Evolutionary conservation across 2,888 invertebrate species (phyloP).

Genomic region (Parasteatoda lunata): DNA sequence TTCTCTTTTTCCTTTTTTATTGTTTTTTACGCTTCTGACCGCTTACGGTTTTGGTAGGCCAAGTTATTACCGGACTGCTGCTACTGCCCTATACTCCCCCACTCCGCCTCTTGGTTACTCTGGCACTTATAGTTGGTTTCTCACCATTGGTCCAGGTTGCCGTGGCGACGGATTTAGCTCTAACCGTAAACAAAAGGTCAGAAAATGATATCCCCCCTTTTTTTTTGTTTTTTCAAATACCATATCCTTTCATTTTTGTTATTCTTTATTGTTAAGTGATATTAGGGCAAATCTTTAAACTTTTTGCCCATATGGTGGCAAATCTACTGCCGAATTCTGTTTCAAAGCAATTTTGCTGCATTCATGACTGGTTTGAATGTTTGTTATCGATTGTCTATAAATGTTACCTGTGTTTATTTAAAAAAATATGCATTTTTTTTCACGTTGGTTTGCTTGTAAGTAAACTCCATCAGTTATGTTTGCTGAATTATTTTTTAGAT

Average conservation of each 20-base stretch:
- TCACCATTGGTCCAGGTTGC: conserved; percentile 63
- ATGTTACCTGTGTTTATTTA: no score
- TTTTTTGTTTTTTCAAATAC: conserved; percentile 14
- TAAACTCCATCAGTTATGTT: no score
- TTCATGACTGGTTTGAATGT: no score
- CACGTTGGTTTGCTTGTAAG: no score
- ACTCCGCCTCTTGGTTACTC: conserved; percentile 31
- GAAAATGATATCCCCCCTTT: conserved; percentile 20
- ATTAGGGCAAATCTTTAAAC: no score
- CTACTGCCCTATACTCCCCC: conserved; percentile 24
- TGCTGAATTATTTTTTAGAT: no score
- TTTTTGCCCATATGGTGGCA: no score
- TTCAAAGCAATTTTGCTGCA: no score
- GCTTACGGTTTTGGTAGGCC: conserved; percentile 56
- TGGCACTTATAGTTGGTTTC: conserved; percentile 37
- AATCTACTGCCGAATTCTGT: no score
- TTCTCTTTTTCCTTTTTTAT: conserved; percentile 29
- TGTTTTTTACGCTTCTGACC: conserved; percentile 43
- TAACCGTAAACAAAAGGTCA: conserved; percentile 63
- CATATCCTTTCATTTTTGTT: conserved; percentile 30
- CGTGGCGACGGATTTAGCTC: conserved; percentile 29
- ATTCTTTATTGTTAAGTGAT: no score
- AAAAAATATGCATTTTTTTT: no score
- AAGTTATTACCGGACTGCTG: conserved; percentile 58
- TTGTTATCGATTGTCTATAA: no score